A percentile compares a stretch with the other conserved stretches of the same genome.
Evolutionary conservation across 2,797 vertebrate genomes (phyloP).

Genomic region (Cheirogaleus major): DNA sequence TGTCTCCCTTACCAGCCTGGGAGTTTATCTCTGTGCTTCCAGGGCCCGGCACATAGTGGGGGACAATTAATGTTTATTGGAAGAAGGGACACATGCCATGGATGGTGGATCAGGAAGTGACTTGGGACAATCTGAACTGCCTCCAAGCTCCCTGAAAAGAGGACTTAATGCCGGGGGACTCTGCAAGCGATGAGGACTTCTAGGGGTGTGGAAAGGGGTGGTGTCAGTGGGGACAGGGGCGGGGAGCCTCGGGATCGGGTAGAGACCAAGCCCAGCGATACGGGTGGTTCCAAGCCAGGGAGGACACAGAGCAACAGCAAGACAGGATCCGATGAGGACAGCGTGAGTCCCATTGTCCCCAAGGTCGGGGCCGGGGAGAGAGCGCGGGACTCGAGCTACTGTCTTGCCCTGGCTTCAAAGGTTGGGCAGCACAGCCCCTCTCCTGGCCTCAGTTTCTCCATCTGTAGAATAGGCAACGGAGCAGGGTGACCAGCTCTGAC

Average conservation of each 20-base stretch:
- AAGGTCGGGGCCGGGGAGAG: rapidly evolving
- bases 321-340: background rate
- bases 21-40: background rate
- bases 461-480: background rate
- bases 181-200: background rate
- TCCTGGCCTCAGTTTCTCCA: background rate
- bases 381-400: rapidly evolving
- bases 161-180: background rate
- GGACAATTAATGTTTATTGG: rapidly evolving
- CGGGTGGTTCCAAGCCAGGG: background rate
- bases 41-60: background rate
- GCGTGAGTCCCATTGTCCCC: rapidly evolving
- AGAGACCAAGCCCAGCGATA: background rate
- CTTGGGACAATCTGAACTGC: background rate
- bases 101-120: background rate
- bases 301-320: background rate
- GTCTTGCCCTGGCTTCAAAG: background rate
- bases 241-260: background rate
- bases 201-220: background rate
- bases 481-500: background rate
- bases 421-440: rapidly evolving
- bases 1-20: background rate
- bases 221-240: too few relatives aligned
- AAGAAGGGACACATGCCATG: background rate
- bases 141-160: background rate